Evolutionary conservation across 2,888 invertebrate species (phyloP).

Genomic region (Tachina lurida): DNA sequence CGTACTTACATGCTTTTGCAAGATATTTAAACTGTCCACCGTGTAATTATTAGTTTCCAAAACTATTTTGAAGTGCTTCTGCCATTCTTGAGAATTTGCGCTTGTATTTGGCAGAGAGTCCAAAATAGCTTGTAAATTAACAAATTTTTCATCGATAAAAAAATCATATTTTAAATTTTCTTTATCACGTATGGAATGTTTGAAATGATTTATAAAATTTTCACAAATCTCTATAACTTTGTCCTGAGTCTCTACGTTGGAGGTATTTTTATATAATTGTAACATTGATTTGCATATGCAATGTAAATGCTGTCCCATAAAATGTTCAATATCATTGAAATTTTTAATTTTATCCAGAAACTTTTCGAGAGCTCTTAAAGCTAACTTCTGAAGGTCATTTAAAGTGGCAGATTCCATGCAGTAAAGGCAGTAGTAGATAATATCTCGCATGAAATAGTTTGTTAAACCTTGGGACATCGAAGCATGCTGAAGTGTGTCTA

Average conservation of each 20-base stretch:
- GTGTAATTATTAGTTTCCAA: constrained; percentile 45
- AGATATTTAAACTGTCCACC: constrained; percentile 37
- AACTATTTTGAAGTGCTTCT: constrained; percentile 34
- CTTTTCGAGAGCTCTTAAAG: constrained; percentile 56
- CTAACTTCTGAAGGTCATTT: constrained; percentile 30
- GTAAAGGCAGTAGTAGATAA: constrained; percentile 76
- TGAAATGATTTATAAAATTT: constrained; percentile 72
- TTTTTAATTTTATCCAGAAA: constrained; percentile 32
- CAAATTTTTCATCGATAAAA: constrained; percentile 71
- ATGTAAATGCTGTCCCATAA: constrained; percentile 73
- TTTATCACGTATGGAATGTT: constrained; percentile 69
- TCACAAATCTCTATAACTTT: constrained; percentile 71
- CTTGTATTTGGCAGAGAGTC: constrained; percentile 33
- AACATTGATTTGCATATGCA: constrained; percentile 76
- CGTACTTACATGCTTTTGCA: constrained; percentile 56
- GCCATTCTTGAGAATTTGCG: constrained; percentile 18
- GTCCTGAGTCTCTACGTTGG: constrained; percentile 60
- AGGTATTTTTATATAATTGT: constrained; percentile 58
- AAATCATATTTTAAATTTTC: constrained; percentile 75
- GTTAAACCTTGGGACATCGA: constrained; percentile 64
- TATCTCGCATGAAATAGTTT: constrained; percentile 77
- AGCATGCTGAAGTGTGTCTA: constrained; percentile 71
- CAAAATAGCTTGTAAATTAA: constrained; percentile 70
- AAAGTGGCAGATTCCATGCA: constrained; percentile 37
- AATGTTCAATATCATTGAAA: constrained; percentile 44